Evolutionary conservation across 2,888 invertebrate genomes (phyloP).

Genomic region (Ditylenchus weischeri): DNA sequence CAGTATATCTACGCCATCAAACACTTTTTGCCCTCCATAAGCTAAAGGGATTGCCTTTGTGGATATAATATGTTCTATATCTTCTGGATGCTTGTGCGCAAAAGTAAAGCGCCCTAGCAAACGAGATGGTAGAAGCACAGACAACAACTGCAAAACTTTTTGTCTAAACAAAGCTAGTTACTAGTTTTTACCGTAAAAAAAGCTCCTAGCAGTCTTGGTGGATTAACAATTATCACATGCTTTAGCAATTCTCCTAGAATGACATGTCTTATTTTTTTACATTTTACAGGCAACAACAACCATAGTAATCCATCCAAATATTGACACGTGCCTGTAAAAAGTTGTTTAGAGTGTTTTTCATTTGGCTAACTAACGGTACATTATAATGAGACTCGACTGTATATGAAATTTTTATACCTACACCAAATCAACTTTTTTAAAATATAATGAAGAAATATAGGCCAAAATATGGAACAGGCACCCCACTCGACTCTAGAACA

Average conservation of each 20-base stretch:
- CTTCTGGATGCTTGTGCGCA: conserved; percentile 28
- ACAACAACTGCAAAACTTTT: conserved; percentile 33
- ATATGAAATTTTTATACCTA: too few species aligned
- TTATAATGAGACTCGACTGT: too few species aligned
- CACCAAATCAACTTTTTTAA: too few species aligned
- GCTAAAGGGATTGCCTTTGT: conserved; percentile 37
- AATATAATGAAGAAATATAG: too few species aligned
- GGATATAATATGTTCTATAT: conserved; percentile 28
- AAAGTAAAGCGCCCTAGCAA: conserved; percentile 36
- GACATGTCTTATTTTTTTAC: too few species aligned
- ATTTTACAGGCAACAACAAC: too few species aligned
- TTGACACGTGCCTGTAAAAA: conserved; percentile 34
- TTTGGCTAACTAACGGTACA: too few species aligned
- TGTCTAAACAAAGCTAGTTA: too few species aligned
- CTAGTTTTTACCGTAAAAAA: conserved; percentile 33
- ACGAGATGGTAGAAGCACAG: conserved; percentile 32
- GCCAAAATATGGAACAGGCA: too few species aligned
- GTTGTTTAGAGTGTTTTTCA: neutral
- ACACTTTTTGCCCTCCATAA: conserved; percentile 31
- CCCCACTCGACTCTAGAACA: too few species aligned
- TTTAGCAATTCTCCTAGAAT: conserved; percentile 31
- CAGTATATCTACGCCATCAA: conserved; percentile 24
- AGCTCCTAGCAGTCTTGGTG: conserved; percentile 36
- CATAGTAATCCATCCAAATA: conserved; percentile 44
- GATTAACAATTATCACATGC: conserved; percentile 40